Conservation (phyloP, 2,113 vertebrate species). For the Paracanthobrama guichenoti region DNA sequence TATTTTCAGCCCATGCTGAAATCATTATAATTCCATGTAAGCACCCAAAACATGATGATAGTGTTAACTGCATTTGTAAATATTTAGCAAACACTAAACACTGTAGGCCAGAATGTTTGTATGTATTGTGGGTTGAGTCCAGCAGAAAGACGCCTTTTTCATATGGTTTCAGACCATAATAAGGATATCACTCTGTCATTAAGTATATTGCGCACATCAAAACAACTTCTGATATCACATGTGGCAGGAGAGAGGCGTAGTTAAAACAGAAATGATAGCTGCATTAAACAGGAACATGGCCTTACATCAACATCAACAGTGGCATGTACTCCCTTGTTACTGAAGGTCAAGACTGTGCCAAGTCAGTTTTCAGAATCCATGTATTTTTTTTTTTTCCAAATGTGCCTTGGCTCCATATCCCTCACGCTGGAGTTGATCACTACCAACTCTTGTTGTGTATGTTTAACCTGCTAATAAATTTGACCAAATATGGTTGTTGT, state of each 20-base stretch:
- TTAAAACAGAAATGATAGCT: constrained; percentile 12
- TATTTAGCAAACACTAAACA: constrained; percentile 46
- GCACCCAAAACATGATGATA: constrained; percentile 60
- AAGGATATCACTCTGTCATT: constrained; percentile 27
- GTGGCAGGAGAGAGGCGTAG: not conserved
- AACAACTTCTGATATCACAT: constrained; percentile 14
- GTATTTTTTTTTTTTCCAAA: not conserved
- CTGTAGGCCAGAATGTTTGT: constrained; percentile 37
- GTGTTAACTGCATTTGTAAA: constrained; percentile 41
- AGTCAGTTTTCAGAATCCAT: not conserved
- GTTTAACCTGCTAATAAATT: constrained; percentile 47
- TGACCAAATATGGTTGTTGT: constrained; percentile 57
- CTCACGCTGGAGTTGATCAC: not conserved
- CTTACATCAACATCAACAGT: constrained; percentile 20
- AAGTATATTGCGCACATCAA: constrained; percentile 10
- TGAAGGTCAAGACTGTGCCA: constrained; percentile 7
- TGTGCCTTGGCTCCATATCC: not conserved
- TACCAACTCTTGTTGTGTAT: constrained; percentile 32
- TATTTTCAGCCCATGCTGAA: constrained; percentile 27
- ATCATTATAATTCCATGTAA: constrained; percentile 38
- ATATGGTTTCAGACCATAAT: not conserved
- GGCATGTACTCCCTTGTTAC: not conserved
- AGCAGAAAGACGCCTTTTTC: constrained; percentile 5
- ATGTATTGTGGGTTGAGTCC: constrained; percentile 8
- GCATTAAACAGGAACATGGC: constrained; percentile 18